Conservation (phyloP, 2,888 invertebrate species). For the Artemia sp. region DNA sequence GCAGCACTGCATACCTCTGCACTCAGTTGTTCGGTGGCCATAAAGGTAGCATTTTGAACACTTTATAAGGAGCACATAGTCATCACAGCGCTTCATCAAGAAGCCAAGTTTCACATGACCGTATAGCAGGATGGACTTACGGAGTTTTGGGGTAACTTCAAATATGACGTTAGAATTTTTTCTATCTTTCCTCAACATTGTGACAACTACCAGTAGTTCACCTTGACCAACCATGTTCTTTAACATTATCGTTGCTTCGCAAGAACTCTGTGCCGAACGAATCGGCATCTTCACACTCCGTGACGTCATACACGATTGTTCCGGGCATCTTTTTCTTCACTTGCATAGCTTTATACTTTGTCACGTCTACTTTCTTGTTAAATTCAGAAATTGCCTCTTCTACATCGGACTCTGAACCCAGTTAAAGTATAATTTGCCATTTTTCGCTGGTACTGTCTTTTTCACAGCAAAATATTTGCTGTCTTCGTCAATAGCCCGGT, state of each 20-base stretch:
- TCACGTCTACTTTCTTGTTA: conserved; percentile 15
- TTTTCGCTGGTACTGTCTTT: conserved; percentile 12
- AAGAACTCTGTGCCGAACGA: conserved; percentile 13
- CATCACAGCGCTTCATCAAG: too few species aligned
- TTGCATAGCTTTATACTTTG: conserved; percentile 6
- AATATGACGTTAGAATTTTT: too few species aligned
- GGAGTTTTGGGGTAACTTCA: too few species aligned
- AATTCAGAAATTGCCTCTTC: conserved; percentile 11
- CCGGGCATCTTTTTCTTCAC: not conserved
- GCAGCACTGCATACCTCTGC: too few species aligned
- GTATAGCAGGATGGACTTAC: too few species aligned
- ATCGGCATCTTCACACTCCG: not conserved
- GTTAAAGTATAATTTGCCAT: conserved; percentile 14
- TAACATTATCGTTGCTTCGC: conserved; percentile 13
- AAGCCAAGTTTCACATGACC: too few species aligned
- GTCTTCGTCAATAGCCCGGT: conserved; percentile 4
- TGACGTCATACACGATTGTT: not conserved
- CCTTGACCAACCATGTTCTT: too few species aligned
- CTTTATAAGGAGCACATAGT: too few species aligned
- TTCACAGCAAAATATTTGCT: conserved; percentile 5
- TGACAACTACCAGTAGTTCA: too few species aligned
- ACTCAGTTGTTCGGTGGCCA: too few species aligned
- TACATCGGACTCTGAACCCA: conserved; percentile 7
- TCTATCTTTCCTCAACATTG: too few species aligned
- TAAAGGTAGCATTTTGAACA: too few species aligned